Evolutionary conservation across 2,797 vertebrate species (phyloP).

Genomic region (Hyperoplus lanceolatus): DNA sequence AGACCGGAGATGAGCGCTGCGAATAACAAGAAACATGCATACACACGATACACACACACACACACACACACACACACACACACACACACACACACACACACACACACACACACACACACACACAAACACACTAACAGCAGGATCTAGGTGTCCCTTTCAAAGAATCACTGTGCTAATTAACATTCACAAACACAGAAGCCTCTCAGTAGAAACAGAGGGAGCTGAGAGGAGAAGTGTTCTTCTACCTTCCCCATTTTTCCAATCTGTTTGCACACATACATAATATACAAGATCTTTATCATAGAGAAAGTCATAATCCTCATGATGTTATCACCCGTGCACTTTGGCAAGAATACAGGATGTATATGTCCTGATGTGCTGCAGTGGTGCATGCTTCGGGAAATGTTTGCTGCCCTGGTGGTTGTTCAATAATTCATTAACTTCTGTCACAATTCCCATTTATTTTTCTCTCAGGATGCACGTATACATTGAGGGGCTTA

Average conservation of each 20-base stretch:
- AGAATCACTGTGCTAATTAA: slow-evolving; percentile 69
- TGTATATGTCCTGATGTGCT: slow-evolving; percentile 26
- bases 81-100: slow-evolving; percentile 19
- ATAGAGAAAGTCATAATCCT: slow-evolving; percentile 20
- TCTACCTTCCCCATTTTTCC: slow-evolving; percentile 13
- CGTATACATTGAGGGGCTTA: slow-evolving; percentile 41
- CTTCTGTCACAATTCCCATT: slow-evolving; percentile 68
- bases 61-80: slow-evolving; percentile 23
- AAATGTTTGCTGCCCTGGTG: slow-evolving; percentile 47
- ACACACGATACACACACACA: slow-evolving; percentile 21
- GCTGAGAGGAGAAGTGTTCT: slow-evolving; percentile 6
- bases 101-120: slow-evolving; percentile 21
- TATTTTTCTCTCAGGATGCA: slow-evolving; percentile 41
- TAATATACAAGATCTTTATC: neutral
- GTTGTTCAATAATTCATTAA: slow-evolving; percentile 74
- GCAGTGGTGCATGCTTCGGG: slow-evolving; percentile 27
- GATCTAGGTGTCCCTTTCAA: slow-evolving; percentile 65
- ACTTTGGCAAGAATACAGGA: slow-evolving; percentile 17
- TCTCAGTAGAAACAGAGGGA: slow-evolving; percentile 37
- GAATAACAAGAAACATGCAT: neutral
- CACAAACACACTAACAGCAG: slow-evolving; percentile 52
- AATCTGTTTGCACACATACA: neutral
- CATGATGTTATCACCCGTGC: neutral
- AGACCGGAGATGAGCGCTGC: slow-evolving; percentile 31
- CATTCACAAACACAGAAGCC: slow-evolving; percentile 67